Conservation (phyloP, 2,113 vertebrate genomes). For the Pseudopipra pipra region DNA sequence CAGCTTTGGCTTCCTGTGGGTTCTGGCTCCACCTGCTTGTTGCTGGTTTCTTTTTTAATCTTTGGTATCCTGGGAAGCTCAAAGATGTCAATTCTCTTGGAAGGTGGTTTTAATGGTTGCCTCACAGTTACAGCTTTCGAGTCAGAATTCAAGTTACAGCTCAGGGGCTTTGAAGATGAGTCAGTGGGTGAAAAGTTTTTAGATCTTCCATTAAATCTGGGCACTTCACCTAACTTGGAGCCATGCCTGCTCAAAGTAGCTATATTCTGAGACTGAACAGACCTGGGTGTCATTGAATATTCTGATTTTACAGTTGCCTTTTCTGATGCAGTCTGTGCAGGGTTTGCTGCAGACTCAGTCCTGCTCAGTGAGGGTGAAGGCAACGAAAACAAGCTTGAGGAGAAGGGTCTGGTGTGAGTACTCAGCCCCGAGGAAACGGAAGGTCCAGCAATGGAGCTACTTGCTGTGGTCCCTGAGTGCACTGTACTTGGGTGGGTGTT, state of each 20-base stretch:
- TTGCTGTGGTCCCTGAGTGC: conserved; percentile 46
- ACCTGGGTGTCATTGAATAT: conserved; percentile 51
- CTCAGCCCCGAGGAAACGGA: conserved; percentile 27
- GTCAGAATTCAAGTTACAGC: conserved; percentile 1
- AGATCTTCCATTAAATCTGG: conserved; percentile 38
- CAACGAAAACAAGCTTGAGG: not conserved
- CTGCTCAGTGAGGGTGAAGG: not conserved
- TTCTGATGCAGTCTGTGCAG: not conserved
- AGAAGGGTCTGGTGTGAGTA: not conserved
- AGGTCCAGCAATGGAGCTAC: not conserved
- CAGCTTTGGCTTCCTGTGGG: conserved; percentile 14
- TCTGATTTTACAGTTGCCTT: conserved; percentile 50
- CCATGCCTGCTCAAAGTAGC: not conserved
- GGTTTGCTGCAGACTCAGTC: conserved; percentile 20
- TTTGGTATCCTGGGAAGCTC: conserved; percentile 94
- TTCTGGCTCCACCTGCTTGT: conserved; percentile 1
- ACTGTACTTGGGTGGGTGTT: not conserved
- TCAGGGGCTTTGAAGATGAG: not conserved
- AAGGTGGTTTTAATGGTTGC: conserved; percentile 71
- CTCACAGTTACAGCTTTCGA: conserved; percentile 56
- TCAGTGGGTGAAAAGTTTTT: not conserved
- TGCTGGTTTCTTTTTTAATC: conserved; percentile 78
- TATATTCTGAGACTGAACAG: conserved; percentile 37
- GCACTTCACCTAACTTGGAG: not conserved
- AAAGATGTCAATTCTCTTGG: conserved; percentile 79